A percentile compares a stretch with the other conserved stretches of the same genome.
phyloP scores from a whole-genome alignment of 1,140 invertebrate species.

The Brachionus koreanus region DNA sequence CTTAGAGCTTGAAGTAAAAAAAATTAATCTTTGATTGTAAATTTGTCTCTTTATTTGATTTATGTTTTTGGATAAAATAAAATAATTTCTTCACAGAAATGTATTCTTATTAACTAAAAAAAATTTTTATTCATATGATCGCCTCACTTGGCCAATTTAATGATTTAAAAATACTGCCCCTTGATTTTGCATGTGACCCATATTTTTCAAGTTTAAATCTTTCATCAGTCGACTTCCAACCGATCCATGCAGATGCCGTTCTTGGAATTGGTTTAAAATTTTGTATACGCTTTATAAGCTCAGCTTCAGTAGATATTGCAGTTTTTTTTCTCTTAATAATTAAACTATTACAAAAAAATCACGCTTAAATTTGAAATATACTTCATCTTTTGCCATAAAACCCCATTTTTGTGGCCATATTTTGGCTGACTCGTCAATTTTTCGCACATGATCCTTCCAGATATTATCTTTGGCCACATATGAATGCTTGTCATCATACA shows the following conservation, averaged over 20 bases:
- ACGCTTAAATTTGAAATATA: not conserved
- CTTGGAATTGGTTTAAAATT: not conserved
- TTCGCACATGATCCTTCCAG: slow-evolving; percentile 15
- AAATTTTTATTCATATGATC: not conserved
- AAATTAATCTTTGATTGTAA: not conserved
- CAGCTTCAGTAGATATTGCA: not conserved
- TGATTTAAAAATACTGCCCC: not conserved
- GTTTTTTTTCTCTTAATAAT: not conserved
- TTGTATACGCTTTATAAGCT: not conserved
- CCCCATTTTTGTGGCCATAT: slow-evolving; percentile 30
- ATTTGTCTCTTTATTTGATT: not conserved
- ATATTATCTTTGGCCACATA: slow-evolving; percentile 32
- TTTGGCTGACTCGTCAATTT: not conserved
- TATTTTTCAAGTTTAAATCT: slow-evolving; percentile 5
- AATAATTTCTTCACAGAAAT: not conserved
- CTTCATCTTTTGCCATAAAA: not conserved
- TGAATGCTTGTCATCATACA: slow-evolving; percentile 19
- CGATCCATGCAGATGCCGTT: slow-evolving; percentile 14
- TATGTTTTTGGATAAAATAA: not conserved
- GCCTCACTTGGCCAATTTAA: slow-evolving; percentile 37
- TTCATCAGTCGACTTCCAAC: slow-evolving; percentile 21
- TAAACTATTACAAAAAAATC: not conserved
- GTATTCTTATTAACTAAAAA: not conserved
- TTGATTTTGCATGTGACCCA: not conserved
- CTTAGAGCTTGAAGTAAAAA: not conserved